Conservation (phyloP, 1,140 invertebrate genomes). For the Potamilus streckersoni region DNA sequence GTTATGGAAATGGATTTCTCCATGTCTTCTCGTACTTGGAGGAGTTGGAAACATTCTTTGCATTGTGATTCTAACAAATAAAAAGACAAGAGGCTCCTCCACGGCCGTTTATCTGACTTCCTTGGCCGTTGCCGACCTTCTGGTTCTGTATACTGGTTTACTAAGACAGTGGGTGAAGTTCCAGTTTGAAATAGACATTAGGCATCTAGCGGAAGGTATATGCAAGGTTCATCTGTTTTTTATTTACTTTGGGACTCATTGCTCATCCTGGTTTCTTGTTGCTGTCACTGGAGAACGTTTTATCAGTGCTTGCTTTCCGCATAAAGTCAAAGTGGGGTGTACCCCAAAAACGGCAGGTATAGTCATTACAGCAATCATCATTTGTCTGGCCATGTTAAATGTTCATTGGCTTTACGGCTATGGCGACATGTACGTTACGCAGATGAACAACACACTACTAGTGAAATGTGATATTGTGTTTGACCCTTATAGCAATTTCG, state of each 20-base stretch:
- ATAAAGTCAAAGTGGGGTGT: conserved; percentile 27
- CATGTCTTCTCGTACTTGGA: conserved; percentile 39
- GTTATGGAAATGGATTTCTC: conserved; percentile 31
- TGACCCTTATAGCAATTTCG: conserved; percentile 12
- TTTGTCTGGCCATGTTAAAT: conserved; percentile 2
- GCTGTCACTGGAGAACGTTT: conserved; percentile 46
- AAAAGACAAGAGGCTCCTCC: conserved; percentile 14
- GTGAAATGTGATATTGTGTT: conserved; percentile 4
- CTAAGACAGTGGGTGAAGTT: conserved; percentile 41
- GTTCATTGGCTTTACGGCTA: conserved; percentile 24
- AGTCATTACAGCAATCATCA: conserved; percentile 4
- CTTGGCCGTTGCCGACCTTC: conserved; percentile 37
- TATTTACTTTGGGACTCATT: conserved; percentile 30
- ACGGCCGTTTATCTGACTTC: conserved; percentile 35
- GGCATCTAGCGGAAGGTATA: conserved; percentile 12
- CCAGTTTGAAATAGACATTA: conserved; percentile 35
- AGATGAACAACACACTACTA: neutral
- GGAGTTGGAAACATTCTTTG: conserved; percentile 39
- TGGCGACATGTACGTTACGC: neutral
- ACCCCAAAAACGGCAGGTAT: conserved; percentile 8
- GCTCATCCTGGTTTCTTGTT: conserved; percentile 46
- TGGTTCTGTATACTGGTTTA: conserved; percentile 41
- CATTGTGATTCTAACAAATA: conserved; percentile 29
- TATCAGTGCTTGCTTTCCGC: conserved; percentile 42
- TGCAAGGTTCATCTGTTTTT: conserved; percentile 42